Conservation (phyloP, 1,140 invertebrate genomes). For the Papilio xuthus region DNA sequence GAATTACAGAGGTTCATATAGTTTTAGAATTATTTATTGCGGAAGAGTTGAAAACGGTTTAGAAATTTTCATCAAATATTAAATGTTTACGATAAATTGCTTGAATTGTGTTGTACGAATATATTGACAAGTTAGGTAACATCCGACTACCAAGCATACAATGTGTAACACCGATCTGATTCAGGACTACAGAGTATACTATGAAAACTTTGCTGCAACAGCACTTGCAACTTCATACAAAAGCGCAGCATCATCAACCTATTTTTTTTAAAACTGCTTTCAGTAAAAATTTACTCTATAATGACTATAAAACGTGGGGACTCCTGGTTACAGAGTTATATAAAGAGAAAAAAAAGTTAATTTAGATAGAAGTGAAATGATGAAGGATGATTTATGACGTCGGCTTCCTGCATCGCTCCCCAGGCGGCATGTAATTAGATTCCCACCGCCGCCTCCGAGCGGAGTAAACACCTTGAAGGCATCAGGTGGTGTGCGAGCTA, state of each 20-base stretch:
- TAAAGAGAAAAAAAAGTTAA: conserved; percentile 13
- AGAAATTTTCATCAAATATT: neutral
- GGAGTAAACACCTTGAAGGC: conserved; percentile 59
- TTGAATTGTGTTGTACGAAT: neutral
- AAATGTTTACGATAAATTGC: neutral
- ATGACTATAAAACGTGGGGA: neutral
- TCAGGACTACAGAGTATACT: too few species aligned
- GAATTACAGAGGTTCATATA: neutral
- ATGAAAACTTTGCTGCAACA: too few species aligned
- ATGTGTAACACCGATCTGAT: too few species aligned
- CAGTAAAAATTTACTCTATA: neutral
- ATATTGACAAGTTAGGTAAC: too few species aligned
- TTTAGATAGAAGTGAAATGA: conserved; percentile 52
- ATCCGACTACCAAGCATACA: too few species aligned
- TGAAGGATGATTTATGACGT: conserved; percentile 67
- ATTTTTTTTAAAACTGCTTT: neutral
- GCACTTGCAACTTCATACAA: too few species aligned
- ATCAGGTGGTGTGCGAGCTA: conserved; percentile 55
- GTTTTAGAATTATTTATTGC: conserved; percentile 25
- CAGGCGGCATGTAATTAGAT: conserved; percentile 58
- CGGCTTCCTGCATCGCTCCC: conserved; percentile 43
- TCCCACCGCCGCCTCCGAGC: conserved; percentile 41
- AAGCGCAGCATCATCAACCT: too few species aligned
- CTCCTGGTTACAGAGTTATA: neutral
- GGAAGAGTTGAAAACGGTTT: neutral